A percentile compares a stretch with the other conserved stretches of the same genome.
phyloP scores from a whole-genome alignment of 2,888 invertebrate species.

The Cephus spinipes region DNA sequence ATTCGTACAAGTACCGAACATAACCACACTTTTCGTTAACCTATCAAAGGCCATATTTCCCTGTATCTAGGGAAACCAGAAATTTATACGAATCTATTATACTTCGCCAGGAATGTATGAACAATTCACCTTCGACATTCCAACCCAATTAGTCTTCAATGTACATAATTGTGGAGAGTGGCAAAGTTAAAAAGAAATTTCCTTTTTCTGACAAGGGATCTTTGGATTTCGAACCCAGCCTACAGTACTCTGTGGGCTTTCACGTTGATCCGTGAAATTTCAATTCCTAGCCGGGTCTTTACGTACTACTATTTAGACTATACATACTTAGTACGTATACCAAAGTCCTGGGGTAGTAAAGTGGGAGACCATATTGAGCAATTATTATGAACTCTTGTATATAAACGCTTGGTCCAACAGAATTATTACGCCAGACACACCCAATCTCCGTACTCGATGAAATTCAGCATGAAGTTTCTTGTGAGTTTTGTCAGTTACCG shows the following conservation, averaged over 20 bases:
- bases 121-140: too few relatives aligned
- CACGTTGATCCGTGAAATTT: conserved; percentile 24
- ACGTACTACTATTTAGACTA: not conserved
- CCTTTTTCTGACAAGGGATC: not conserved
- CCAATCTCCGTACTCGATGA: conserved; percentile 5
- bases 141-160: too few relatives aligned
- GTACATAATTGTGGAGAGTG: too few relatives aligned
- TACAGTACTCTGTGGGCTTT: conserved; percentile 8
- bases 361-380: conserved; percentile 24
- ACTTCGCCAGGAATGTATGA: too few relatives aligned
- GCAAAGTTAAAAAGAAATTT: too few relatives aligned
- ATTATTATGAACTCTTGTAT: conserved; percentile 25
- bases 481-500: conserved; percentile 20
- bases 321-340: conserved; percentile 5
- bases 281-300: conserved; percentile 17
- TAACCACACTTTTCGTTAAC: too few relatives aligned
- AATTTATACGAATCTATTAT: too few relatives aligned
- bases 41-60: too few relatives aligned
- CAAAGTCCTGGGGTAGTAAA: conserved; percentile 5
- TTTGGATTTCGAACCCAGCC: not conserved
- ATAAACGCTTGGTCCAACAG: conserved; percentile 18
- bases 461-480: conserved; percentile 27
- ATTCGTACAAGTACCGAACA: too few relatives aligned
- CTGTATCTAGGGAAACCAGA: too few relatives aligned
- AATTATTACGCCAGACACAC: conserved; percentile 14